These are phyloP conservation scores for Crotalus horridus DNA, from an alignment of 2,113 vertebrate genomes.

Conservation along the genomic window DNA sequence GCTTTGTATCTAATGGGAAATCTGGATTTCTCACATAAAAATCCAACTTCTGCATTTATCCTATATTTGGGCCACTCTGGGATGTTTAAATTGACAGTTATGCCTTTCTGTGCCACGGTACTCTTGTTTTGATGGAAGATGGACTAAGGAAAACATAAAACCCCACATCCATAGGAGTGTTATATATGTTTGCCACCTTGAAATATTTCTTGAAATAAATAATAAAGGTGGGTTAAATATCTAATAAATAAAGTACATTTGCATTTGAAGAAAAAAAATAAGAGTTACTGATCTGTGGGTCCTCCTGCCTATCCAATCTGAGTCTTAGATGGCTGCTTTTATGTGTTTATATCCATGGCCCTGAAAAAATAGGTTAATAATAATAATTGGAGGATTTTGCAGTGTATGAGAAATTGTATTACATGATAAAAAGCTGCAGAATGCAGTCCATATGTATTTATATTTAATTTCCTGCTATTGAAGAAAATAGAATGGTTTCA, in stretches of 20 bases:
- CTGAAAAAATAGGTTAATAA: neutral
- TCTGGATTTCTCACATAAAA: neutral
- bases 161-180: neutral
- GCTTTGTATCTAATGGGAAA: neutral
- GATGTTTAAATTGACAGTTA: neutral
- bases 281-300: neutral
- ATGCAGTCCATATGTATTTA: neutral
- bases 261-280: neutral
- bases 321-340: no score
- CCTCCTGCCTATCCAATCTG: no score
- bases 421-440: neutral
- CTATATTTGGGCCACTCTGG: neutral
- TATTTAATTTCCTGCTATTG: neutral
- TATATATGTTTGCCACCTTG: neutral
- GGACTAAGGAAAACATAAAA: neutral
- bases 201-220: neutral
- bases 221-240: neutral
- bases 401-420: neutral
- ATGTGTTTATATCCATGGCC: no score
- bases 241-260: neutral
- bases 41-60: neutral
- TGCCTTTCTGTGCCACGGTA: neutral
- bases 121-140: neutral
- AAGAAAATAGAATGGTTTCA: neutral
- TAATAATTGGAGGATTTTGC: neutral